Conservation (phyloP, 2,888 invertebrate species). For the Salticus scenicus region DNA sequence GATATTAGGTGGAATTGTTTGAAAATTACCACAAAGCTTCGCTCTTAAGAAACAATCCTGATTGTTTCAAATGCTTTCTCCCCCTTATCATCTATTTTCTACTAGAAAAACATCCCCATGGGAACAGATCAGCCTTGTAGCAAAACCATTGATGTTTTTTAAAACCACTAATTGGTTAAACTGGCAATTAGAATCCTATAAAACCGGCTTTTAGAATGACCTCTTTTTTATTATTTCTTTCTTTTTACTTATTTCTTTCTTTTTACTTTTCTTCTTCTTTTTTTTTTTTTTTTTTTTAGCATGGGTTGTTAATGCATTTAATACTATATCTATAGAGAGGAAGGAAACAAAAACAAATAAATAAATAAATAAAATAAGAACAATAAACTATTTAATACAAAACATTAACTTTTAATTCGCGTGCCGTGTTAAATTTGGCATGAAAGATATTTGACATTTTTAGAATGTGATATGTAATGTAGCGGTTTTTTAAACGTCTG, state of each 20-base stretch:
- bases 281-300: not conserved
- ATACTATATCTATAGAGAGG: not conserved
- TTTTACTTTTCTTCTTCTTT: too few species aligned
- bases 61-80: not conserved
- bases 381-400: too few species aligned
- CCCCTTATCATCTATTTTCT: not conserved
- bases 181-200: constrained; percentile 39
- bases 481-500: too few species aligned
- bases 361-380: not conserved
- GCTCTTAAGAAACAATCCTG: not conserved
- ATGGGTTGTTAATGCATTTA: not conserved
- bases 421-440: not conserved
- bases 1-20: not conserved
- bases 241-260: too few species aligned
- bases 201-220: constrained; percentile 37
- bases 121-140: constrained; percentile 6
- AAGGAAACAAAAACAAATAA: not conserved
- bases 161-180: constrained; percentile 36
- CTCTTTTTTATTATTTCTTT: too few species aligned
- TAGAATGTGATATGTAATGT: too few species aligned
- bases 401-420: not conserved
- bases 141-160: constrained; percentile 19
- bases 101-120: constrained; percentile 1
- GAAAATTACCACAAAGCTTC: not conserved
- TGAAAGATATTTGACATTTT: not conserved